Base-by-base conservation (phyloP, 2,113 vertebrate species). In the Nymphicus hollandicus region DNA sequence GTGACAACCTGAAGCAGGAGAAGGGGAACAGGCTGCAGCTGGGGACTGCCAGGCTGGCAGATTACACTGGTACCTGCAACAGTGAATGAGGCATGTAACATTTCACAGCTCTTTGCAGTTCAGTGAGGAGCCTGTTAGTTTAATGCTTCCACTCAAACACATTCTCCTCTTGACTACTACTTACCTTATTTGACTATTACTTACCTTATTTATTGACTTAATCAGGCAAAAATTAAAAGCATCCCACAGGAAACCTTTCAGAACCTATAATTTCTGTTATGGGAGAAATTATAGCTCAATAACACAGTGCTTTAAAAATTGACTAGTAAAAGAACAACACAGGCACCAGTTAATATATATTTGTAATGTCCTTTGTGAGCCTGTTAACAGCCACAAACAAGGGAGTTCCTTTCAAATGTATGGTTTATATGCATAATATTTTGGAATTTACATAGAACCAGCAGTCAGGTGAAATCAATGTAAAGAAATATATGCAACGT, bases 171-270 rank as follows among this genome's bases (percentile, higher is more conserved):
- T 91, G 47, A 61, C 16, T 56, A 16, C 13, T 71, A 17, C 56
- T 91, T 84, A 43, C 39, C 35, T 81, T 68, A 68, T 78, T 71
- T 71, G 63, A 22, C 52, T 80, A 52, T 88, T 77, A 50, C 74
- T 91, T 76, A 61, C 28, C 78, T 85, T 77, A 93, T 81, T 94
- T 88, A 88, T 93, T 81, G 65, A 71, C 39, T 74, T 66, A 18
- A 93, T 88, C 33, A 90, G 56, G 53, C 27, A 81, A 52, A 83
- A 86, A 46, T 66, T 72, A 35, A 68, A 95, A 79, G 27, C 0
- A 0, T 78, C 82, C 76, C 85, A 24, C 22, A 83, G 88, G 92
- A 95, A 88, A 79, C 28, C 33, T 94, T 92, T 86, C 46, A 70
- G 74, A 93, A 91, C 52, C 27, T 71, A 50, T 23, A 58, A 6